Evolutionary conservation across 2,888 invertebrate genomes (phyloP).

Genomic region (Microdon myrmicae): DNA sequence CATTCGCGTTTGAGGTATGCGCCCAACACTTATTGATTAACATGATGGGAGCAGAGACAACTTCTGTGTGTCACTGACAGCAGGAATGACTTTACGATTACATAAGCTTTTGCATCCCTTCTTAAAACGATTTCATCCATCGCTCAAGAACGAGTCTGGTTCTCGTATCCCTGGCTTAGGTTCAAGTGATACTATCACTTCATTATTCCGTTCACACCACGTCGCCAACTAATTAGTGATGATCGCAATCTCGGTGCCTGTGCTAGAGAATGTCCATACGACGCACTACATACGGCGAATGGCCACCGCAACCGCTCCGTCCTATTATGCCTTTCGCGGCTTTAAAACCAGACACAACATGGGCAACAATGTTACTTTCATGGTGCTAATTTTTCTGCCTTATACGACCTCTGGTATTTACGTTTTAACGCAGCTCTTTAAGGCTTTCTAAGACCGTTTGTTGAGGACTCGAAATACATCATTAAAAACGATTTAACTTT

Average conservation of each 20-base stretch:
- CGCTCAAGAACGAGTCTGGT: slow-evolving; percentile 13
- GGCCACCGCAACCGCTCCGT: slow-evolving; percentile 25
- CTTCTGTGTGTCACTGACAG: neutral
- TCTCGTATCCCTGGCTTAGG: neutral
- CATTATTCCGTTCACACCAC: slow-evolving; percentile 50
- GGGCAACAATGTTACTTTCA: slow-evolving; percentile 46
- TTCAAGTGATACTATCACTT: slow-evolving; percentile 44
- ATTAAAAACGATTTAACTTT: no score
- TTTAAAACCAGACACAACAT: slow-evolving; percentile 15
- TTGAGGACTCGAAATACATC: slow-evolving; percentile 36
- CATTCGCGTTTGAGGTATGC: slow-evolving; percentile 41
- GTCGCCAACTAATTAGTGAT: slow-evolving; percentile 50
- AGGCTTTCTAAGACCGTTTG: slow-evolving; percentile 11
- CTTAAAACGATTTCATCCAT: slow-evolving; percentile 21
- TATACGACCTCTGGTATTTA: slow-evolving; percentile 49
- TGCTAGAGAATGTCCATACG: slow-evolving; percentile 22
- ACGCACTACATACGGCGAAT: no score
- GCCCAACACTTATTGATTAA: slow-evolving; percentile 48
- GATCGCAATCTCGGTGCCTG: slow-evolving; percentile 35
- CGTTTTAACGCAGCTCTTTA: slow-evolving; percentile 37
- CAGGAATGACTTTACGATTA: slow-evolving; percentile 10
- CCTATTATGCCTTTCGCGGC: slow-evolving; percentile 43
- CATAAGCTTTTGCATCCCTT: slow-evolving; percentile 28
- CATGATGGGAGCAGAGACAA: slow-evolving; percentile 28
- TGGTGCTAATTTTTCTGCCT: slow-evolving; percentile 51